phyloP scores from a whole-genome alignment of 1,140 invertebrate genomes.

The Psix sp. region DNA sequence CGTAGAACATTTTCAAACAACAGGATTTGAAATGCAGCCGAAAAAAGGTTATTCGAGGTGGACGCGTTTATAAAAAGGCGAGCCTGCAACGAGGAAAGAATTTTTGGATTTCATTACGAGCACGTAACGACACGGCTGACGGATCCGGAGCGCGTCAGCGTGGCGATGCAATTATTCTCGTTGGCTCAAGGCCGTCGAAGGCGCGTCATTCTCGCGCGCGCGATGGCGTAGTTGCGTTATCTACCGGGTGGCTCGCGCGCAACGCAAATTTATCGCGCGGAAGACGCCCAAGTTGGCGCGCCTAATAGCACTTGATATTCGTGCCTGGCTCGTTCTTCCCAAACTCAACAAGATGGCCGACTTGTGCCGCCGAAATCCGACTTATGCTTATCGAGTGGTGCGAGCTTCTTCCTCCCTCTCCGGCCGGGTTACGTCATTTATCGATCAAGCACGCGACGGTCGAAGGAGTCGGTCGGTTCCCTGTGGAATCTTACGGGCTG shows the following conservation, averaged over 20 bases:
- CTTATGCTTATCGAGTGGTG: conserved; percentile 38
- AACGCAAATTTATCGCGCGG: conserved; percentile 15
- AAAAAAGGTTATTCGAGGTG: no score
- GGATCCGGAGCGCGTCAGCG: conserved; percentile 45
- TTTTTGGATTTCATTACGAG: neutral
- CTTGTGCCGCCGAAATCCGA: conserved; percentile 26
- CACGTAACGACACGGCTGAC: conserved; percentile 9
- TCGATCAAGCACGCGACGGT: conserved; percentile 25
- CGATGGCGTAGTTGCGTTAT: conserved; percentile 40
- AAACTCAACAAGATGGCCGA: neutral
- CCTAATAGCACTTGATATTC: conserved; percentile 27
- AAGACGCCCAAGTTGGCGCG: conserved; percentile 16
- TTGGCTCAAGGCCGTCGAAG: conserved; percentile 46
- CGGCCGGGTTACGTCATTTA: conserved; percentile 28
- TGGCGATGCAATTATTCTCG: conserved; percentile 50
- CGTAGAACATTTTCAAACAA: no score
- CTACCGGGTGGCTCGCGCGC: conserved; percentile 27
- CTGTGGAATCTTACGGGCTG: conserved; percentile 21
- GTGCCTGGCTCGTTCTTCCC: conserved; percentile 3
- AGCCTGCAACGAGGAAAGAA: no score
- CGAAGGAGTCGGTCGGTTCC: conserved; percentile 13
- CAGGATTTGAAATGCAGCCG: no score
- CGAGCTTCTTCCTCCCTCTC: conserved; percentile 4
- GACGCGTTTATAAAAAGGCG: no score
- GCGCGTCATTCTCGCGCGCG: conserved; percentile 43